phyloP scores from a whole-genome alignment of 2,113 vertebrate genomes.

The Vulpes vulpes region DNA sequence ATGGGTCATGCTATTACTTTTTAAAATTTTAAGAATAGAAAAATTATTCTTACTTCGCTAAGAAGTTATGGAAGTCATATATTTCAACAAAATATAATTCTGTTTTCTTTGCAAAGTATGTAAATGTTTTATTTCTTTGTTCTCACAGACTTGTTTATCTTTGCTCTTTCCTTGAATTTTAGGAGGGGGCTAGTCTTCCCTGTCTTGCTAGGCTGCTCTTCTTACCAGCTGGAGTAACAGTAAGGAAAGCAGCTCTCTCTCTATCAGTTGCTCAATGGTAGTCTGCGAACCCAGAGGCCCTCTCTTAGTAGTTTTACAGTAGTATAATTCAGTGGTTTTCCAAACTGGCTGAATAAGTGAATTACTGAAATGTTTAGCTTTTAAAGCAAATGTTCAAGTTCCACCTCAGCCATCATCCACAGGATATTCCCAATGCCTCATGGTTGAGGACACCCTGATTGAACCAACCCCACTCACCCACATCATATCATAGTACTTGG shows the following conservation, averaged over 20 bases:
- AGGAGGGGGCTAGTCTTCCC: not conserved
- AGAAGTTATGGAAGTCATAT: not conserved
- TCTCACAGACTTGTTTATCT: not conserved
- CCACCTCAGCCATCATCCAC: not conserved
- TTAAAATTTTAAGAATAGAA: not conserved
- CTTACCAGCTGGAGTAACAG: not conserved
- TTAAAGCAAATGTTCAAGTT: not conserved
- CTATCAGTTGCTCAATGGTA: not conserved
- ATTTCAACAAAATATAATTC: conserved; percentile 31
- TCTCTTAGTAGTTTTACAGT: not conserved
- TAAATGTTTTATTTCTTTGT: not conserved
- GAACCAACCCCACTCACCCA: not conserved
- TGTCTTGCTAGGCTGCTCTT: not conserved
- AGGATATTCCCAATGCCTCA: not conserved
- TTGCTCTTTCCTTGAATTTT: not conserved
- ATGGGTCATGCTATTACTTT: not conserved
- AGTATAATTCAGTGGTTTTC: not conserved
- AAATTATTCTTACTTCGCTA: not conserved
- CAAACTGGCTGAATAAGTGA: not conserved
- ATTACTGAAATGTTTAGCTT: not conserved
- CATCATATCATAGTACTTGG: not conserved
- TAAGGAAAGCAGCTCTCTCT: not conserved
- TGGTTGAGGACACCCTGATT: not conserved
- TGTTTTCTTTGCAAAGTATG: not conserved
- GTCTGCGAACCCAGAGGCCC: not conserved